A percentile compares a stretch with the other conserved stretches of the same genome.
phyloP scores from a whole-genome alignment of 2,888 invertebrate genomes.

The Aleiodes testaceus region DNA sequence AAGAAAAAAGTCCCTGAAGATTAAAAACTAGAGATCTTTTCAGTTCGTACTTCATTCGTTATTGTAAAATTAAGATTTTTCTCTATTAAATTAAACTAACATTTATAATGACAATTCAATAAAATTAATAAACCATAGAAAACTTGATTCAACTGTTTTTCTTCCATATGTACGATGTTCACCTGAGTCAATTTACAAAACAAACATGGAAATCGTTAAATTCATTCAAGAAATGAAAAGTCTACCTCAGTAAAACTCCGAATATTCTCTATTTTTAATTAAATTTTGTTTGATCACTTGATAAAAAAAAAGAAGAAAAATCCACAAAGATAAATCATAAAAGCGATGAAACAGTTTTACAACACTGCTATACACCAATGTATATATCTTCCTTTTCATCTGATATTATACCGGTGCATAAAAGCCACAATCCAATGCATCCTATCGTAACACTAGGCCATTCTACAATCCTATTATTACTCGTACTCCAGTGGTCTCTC shows the following conservation, averaged over 20 bases:
- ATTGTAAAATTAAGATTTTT: too few relatives aligned
- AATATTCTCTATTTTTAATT: neutral
- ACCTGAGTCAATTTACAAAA: too few relatives aligned
- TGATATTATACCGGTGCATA: constrained; percentile 24
- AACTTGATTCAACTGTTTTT: too few relatives aligned
- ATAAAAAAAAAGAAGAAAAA: neutral
- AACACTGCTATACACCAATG: constrained; percentile 53
- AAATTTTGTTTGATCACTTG: neutral
- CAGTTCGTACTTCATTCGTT: too few relatives aligned
- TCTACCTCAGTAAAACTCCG: neutral
- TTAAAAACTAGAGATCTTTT: too few relatives aligned
- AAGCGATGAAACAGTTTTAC: constrained; percentile 61
- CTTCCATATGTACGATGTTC: too few relatives aligned
- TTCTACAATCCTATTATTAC: constrained; percentile 68
- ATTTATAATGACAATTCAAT: too few relatives aligned
- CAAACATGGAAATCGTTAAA: neutral
- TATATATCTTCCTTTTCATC: constrained; percentile 31
- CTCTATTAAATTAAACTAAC: too few relatives aligned
- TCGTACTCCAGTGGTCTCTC: constrained; percentile 63
- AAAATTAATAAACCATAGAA: too few relatives aligned
- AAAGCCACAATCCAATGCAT: constrained; percentile 28
- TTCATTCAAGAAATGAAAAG: neutral
- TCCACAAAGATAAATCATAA: constrained; percentile 55
- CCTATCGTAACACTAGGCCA: constrained; percentile 29
- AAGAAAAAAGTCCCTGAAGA: too few relatives aligned